These are phyloP conservation scores for Sphecodes monilicornis DNA, from an alignment of 2,888 invertebrate species.

Conservation along the genomic window DNA sequence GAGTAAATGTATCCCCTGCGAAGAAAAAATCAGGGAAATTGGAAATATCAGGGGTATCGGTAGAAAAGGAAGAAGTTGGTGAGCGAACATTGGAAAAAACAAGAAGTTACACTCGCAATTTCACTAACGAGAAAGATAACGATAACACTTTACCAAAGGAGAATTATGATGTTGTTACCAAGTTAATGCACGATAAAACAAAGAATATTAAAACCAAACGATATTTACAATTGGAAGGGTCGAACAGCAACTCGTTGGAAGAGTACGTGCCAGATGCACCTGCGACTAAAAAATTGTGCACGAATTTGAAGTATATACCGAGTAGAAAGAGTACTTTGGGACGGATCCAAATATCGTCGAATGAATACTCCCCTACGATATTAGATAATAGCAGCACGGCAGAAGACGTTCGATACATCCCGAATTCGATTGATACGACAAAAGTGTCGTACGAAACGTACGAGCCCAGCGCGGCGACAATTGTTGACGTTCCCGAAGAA, in stretches of 20 bases:
- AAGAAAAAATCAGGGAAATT: constrained; percentile 53
- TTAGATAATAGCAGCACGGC: constrained; percentile 20
- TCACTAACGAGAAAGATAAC: constrained; percentile 3
- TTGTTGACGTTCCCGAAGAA: constrained; percentile 56
- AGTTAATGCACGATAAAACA: neutral
- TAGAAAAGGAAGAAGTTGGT: constrained; percentile 20
- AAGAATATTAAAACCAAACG: constrained; percentile 48
- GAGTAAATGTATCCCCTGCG: constrained; percentile 73
- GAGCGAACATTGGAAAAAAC: constrained; percentile 14
- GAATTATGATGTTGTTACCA: neutral
- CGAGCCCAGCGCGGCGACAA: constrained; percentile 66
- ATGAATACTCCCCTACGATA: constrained; percentile 74
- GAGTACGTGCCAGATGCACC: constrained; percentile 75
- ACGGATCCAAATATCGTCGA: constrained; percentile 62
- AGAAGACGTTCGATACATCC: constrained; percentile 69
- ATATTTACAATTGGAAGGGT: constrained; percentile 41
- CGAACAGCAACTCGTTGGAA: constrained; percentile 59
- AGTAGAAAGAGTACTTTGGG: constrained; percentile 75
- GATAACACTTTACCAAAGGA: constrained; percentile 20
- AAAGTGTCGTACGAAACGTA: constrained; percentile 69
- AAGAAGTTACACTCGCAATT: neutral
- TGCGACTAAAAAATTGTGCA: constrained; percentile 52
- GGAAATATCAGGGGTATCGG: neutral
- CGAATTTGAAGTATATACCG: constrained; percentile 74
- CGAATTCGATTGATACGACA: constrained; percentile 71